Percentiles rank a stretch among this genome's conserved stretches.
Evolutionary conservation across 2,888 invertebrate species (phyloP).

Genomic region (Drosophila koepferae): DNA sequence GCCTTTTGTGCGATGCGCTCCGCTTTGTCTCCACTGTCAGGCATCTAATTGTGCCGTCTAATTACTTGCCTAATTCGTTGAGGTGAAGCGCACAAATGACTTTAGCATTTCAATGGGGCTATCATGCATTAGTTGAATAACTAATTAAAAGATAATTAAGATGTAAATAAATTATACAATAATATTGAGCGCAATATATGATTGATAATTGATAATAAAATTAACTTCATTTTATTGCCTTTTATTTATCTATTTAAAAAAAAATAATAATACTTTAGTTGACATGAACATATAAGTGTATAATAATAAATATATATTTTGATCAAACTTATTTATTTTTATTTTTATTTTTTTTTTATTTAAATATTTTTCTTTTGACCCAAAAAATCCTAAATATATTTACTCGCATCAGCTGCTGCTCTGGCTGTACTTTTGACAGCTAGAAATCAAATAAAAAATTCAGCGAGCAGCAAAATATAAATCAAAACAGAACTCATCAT

Average conservation of each 20-base stretch:
- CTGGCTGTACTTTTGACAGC: background rate
- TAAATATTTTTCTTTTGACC: background rate
- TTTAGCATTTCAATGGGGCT: constrained; percentile 12
- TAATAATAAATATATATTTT: too few relatives aligned
- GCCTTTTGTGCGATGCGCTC: constrained; percentile 47
- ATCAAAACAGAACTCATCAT: constrained; percentile 68
- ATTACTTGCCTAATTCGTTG: constrained; percentile 70
- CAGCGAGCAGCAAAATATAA: constrained; percentile 45
- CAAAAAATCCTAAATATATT: background rate
- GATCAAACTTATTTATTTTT: background rate
- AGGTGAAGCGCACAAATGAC: constrained; percentile 49
- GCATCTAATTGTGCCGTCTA: constrained; percentile 35
- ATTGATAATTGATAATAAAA: too few relatives aligned
- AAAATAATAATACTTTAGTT: too few relatives aligned
- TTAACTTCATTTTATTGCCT: background rate
- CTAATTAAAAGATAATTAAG: background rate
- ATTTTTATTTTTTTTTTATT: background rate
- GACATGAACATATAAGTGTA: too few relatives aligned
- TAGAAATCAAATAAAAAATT: constrained; percentile 12
- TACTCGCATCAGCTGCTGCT: background rate
- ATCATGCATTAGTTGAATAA: constrained; percentile 32
- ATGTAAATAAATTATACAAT: background rate
- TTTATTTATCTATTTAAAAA: too few relatives aligned
- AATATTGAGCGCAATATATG: too few relatives aligned
- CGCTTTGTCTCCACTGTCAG: constrained; percentile 31